These are phyloP conservation scores for Elgaria multicarinata DNA, from an alignment of 2,113 vertebrate species.

Conservation along the genomic window DNA sequence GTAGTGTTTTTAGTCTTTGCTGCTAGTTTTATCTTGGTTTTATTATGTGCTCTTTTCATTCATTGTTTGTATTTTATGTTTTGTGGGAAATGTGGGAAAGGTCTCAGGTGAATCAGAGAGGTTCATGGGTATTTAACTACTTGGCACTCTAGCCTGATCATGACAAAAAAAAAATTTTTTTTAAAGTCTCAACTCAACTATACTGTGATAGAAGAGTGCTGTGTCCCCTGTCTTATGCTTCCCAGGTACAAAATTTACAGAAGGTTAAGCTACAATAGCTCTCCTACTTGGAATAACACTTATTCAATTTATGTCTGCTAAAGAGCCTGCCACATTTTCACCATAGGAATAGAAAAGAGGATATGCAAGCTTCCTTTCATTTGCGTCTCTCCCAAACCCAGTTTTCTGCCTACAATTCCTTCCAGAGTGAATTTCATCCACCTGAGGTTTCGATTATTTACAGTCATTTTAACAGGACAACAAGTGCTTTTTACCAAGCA, in stretches of 20 bases:
- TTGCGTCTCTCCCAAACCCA: not conserved
- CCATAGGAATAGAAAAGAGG: not conserved
- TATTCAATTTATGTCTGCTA: constrained; percentile 14
- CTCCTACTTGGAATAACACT: fast-evolving
- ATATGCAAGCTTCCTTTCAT: not conserved
- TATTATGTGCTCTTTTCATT: no score
- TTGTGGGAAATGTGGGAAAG: no score
- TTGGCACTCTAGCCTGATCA: no score
- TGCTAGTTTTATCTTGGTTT: no score
- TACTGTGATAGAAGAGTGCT: fast-evolving
- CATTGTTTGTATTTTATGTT: no score
- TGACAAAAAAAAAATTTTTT: not conserved
- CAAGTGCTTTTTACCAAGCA: constrained; percentile 66
- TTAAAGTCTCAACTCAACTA: no score
- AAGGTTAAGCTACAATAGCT: not conserved
- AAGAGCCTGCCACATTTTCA: not conserved
- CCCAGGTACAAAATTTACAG: not conserved
- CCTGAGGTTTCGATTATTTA: constrained; percentile 65
- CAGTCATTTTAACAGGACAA: constrained; percentile 69
- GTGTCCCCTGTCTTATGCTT: no score
- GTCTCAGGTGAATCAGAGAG: no score
- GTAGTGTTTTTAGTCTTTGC: no score
- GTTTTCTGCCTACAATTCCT: constrained; percentile 7
- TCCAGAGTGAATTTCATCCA: constrained; percentile 46
- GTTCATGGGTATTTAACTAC: no score